These are phyloP conservation scores for Siniperca knerii DNA, from an alignment of 2,113 vertebrate genomes.

Conservation along the genomic window DNA sequence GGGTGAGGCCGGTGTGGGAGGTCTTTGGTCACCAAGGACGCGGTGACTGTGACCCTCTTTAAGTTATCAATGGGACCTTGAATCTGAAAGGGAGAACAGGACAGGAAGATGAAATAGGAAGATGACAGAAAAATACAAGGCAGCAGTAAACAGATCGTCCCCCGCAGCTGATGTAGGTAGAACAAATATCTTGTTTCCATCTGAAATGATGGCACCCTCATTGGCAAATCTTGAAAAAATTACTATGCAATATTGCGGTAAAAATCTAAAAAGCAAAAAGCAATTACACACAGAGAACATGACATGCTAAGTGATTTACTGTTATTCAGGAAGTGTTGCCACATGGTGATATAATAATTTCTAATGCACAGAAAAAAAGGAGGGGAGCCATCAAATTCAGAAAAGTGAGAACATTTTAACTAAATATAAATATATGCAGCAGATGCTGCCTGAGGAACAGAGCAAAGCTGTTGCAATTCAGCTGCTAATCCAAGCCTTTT, in stretches of 20 bases:
- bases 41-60: slow-evolving; percentile 87
- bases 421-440: neutral
- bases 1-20: slow-evolving; percentile 93
- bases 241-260: too few species aligned
- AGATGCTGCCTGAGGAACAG: neutral
- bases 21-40: slow-evolving; percentile 94
- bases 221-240: too few species aligned
- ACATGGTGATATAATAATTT: neutral
- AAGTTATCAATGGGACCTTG: slow-evolving; percentile 82
- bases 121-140: neutral
- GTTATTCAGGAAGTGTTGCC: neutral
- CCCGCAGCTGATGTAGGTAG: too few species aligned
- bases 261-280: neutral
- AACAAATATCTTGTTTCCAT: too few species aligned
- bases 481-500: neutral
- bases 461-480: neutral
- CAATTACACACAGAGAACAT: neutral
- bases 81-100: slow-evolving; percentile 70
- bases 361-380: neutral
- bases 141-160: neutral
- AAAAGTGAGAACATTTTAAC: neutral
- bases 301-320: neutral
- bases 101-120: neutral
- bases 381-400: neutral
- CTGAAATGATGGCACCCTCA: too few species aligned